A percentile compares a stretch with the other conserved stretches of the same genome.
Evolutionary conservation across 1,140 invertebrate species (phyloP).

Genomic region (Chlorops oryzae): DNA sequence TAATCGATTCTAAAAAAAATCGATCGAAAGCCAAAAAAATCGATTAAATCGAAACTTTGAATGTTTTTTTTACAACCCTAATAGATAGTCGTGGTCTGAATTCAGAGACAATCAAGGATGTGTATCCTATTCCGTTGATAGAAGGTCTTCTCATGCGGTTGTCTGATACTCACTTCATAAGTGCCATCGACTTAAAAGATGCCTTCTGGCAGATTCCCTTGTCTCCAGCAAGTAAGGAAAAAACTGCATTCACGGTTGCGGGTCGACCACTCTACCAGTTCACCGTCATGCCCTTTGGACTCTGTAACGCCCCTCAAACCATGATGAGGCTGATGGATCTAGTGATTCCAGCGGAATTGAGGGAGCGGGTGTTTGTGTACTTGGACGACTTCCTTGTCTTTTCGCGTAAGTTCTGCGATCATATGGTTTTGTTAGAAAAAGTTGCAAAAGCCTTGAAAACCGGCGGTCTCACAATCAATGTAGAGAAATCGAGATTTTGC

Average conservation of each 20-base stretch:
- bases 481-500: conserved; percentile 25
- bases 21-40: no score
- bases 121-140: conserved; percentile 30
- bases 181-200: conserved; percentile 15
- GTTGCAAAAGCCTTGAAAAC: conserved; percentile 3
- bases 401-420: conserved; percentile 7
- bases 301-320: conserved; percentile 11
- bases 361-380: conserved; percentile 18
- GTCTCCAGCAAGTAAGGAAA: conserved; percentile 22
- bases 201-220: conserved; percentile 43
- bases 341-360: conserved; percentile 42
- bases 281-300: conserved; percentile 19
- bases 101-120: conserved; percentile 26
- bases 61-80: no score
- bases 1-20: no score
- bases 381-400: conserved; percentile 17
- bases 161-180: conserved; percentile 19
- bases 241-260: conserved; percentile 46
- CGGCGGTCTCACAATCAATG: conserved; percentile 22
- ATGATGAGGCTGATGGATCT: conserved; percentile 9
- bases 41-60: no score
- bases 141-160: conserved; percentile 18
- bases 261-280: conserved; percentile 8
- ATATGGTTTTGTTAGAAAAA: neutral
- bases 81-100: conserved; percentile 35